phyloP scores from a whole-genome alignment of 2,888 invertebrate genomes.

The Drosophila prolongata region DNA sequence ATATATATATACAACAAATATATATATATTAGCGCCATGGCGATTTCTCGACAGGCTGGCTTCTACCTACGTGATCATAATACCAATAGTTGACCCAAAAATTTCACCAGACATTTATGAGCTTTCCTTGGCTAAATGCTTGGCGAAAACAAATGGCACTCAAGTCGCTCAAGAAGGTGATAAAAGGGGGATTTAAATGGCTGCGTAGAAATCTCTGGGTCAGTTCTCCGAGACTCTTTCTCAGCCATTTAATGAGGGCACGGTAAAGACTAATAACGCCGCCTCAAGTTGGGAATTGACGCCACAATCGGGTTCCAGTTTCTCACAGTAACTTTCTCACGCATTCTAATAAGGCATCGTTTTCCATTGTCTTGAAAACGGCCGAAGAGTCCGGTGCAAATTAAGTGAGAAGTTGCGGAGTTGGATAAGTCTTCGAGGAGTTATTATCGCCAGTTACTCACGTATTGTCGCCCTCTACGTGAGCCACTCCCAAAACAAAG shows the following conservation, averaged over 20 bases:
- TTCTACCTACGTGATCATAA: constrained; percentile 74
- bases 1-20: neutral
- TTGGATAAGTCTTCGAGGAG: constrained; percentile 18
- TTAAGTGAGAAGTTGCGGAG: constrained; percentile 72
- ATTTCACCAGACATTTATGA: constrained; percentile 42
- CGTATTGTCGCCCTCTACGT: constrained; percentile 39
- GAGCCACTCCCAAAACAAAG: constrained; percentile 33
- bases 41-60: constrained; percentile 72
- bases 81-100: constrained; percentile 78
- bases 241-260: constrained; percentile 44
- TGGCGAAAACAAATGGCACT: constrained; percentile 19
- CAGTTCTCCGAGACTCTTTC: constrained; percentile 31
- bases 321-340: constrained; percentile 42
- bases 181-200: constrained; percentile 35
- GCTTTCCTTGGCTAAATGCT: constrained; percentile 7
- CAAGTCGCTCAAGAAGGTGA: constrained; percentile 20
- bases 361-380: constrained; percentile 61
- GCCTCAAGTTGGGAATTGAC: constrained; percentile 8
- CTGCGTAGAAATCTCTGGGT: constrained; percentile 35
- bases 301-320: constrained; percentile 27
- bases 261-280: constrained; percentile 32
- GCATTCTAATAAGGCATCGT: constrained; percentile 70
- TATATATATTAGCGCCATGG: constrained; percentile 13
- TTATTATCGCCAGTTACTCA: constrained; percentile 39
- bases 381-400: constrained; percentile 50